Percentiles rank a stretch among this genome's conserved stretches.
These are phyloP conservation scores for Tragelaphus buxtoni DNA, from an alignment of 2,113 vertebrate genomes.

Conservation along the genomic window DNA sequence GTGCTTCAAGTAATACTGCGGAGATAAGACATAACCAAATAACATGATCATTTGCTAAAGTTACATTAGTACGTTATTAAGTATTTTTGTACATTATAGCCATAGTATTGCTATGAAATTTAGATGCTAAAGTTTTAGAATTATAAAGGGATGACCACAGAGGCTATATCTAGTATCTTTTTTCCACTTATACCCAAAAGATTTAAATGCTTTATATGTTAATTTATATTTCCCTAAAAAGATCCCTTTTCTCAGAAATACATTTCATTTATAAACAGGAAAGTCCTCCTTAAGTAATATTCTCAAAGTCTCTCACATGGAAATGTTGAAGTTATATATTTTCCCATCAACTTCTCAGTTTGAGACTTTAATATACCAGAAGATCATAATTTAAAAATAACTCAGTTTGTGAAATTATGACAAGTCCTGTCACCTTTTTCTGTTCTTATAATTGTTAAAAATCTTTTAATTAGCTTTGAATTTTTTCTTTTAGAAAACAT, in stretches of 20 bases:
- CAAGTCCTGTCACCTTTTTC: background rate
- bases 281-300: background rate
- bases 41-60: background rate
- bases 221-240: background rate
- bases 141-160: background rate
- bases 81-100: background rate
- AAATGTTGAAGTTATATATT: background rate
- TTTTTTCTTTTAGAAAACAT: background rate
- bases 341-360: background rate
- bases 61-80: background rate
- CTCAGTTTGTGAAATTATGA: background rate
- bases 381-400: background rate
- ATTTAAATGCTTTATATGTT: background rate
- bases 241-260: background rate
- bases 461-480: too few relatives aligned
- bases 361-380: background rate
- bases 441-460: background rate
- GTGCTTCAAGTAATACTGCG: background rate
- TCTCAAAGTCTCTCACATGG: background rate
- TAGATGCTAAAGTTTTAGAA: slow-evolving; percentile 3
- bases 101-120: background rate
- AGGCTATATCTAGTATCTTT: background rate
- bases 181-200: background rate
- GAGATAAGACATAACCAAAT: background rate
- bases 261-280: background rate